phyloP scores from a whole-genome alignment of 1,140 invertebrate species.

The Cheumatopsyche charites region DNA sequence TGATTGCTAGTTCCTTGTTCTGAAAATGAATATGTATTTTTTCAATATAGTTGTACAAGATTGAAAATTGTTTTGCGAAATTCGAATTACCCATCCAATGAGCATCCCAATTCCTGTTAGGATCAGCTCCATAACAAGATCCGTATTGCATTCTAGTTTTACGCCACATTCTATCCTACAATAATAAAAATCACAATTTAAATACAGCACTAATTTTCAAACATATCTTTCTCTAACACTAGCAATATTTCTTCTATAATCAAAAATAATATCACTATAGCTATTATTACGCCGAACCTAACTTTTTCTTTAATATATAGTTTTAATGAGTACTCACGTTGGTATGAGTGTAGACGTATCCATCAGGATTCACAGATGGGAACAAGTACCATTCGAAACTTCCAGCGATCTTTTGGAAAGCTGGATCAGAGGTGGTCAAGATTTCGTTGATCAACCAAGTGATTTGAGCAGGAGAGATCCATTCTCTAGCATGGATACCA shows the following conservation, averaged over 20 bases:
- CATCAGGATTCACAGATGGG: conserved; percentile 72
- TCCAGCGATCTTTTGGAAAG: conserved; percentile 59
- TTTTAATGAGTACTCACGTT: conserved; percentile 56
- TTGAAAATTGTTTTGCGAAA: conserved; percentile 56
- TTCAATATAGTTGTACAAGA: no score
- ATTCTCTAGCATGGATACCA: conserved; percentile 79
- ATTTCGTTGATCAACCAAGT: conserved; percentile 72
- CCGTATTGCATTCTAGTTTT: conserved; percentile 63
- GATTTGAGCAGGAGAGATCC: conserved; percentile 74
- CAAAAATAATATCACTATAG: no score
- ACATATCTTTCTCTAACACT: neutral
- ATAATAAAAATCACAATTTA: conserved; percentile 14
- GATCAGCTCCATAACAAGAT: conserved; percentile 60
- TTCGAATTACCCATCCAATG: conserved; percentile 60
- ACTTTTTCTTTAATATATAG: no score
- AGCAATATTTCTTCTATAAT: no score
- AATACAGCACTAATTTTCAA: conserved; percentile 48
- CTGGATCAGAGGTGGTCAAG: conserved; percentile 58
- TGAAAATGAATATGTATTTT: conserved; percentile 50
- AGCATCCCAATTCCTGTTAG: conserved; percentile 65
- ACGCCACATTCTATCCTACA: conserved; percentile 72
- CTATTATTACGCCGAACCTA: no score
- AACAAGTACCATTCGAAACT: conserved; percentile 67
- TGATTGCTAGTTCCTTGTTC: conserved; percentile 66
- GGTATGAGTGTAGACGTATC: conserved; percentile 67